Percentiles rank a stretch among this genome's conserved stretches.
Conservation (phyloP, 2,888 invertebrate species). For the Campoletis raptor region DNA sequence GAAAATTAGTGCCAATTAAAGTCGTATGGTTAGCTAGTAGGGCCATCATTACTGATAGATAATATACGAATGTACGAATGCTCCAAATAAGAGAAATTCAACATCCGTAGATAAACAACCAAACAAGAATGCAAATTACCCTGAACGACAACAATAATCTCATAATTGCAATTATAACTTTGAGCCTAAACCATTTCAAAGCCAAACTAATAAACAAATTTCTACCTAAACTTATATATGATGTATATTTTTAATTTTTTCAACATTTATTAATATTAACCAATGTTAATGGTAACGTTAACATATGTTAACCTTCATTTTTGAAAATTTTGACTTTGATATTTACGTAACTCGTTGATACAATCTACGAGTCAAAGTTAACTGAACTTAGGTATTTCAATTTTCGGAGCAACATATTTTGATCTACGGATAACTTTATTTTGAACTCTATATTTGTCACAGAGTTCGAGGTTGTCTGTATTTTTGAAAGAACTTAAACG, state of each 20-base stretch:
- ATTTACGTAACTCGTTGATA: too few relatives aligned
- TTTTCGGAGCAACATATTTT: too few relatives aligned
- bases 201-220: neutral
- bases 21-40: conserved; percentile 64
- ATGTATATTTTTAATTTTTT: neutral
- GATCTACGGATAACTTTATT: too few relatives aligned
- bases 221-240: neutral
- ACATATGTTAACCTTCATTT: too few relatives aligned
- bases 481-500: too few relatives aligned
- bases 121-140: neutral
- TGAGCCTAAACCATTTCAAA: neutral
- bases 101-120: neutral
- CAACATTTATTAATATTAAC: too few relatives aligned
- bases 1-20: conserved; percentile 83
- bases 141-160: neutral
- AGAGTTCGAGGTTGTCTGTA: too few relatives aligned
- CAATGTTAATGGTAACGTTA: too few relatives aligned
- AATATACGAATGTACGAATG: neutral
- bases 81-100: neutral
- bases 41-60: neutral
- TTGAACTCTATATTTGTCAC: too few relatives aligned
- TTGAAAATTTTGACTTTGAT: too few relatives aligned
- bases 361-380: too few relatives aligned
- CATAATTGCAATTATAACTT: neutral
- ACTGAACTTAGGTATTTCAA: too few relatives aligned